Evolutionary conservation across 1,140 invertebrate genomes (phyloP).

Genomic region (Euwallacea similis): DNA sequence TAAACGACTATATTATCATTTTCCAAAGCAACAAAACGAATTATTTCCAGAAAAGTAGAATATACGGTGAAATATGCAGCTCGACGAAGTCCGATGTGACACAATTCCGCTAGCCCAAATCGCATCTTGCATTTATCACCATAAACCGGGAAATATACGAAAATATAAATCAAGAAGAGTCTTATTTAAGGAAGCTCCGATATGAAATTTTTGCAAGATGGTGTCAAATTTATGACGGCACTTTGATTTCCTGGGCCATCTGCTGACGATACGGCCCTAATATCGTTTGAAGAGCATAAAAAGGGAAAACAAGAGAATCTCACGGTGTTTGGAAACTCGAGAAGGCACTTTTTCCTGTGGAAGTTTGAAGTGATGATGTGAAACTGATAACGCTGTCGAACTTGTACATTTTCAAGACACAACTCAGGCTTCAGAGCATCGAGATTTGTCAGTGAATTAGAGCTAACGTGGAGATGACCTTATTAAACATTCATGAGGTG

Average conservation of each 20-base stretch:
- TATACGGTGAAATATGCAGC: not conserved
- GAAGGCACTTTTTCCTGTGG: too few relatives aligned
- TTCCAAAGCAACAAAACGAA: not conserved
- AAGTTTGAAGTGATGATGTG: too few relatives aligned
- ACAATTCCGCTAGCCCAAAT: constrained; percentile 2
- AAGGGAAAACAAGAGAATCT: constrained; percentile 16
- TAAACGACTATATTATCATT: constrained; percentile 1
- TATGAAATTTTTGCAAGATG: constrained; percentile 40
- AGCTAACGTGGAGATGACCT: too few relatives aligned
- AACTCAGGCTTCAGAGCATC: too few relatives aligned
- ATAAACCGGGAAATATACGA: constrained; percentile 32
- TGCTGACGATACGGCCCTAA: constrained; percentile 32
- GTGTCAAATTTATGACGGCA: constrained; percentile 38
- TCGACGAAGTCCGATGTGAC: not conserved
- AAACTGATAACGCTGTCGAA: too few relatives aligned
- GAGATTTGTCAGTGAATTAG: too few relatives aligned
- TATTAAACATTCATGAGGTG: too few relatives aligned
- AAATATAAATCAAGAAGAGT: constrained; percentile 34
- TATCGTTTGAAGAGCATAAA: constrained; percentile 24
- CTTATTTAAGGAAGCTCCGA: constrained; percentile 37
- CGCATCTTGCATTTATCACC: constrained; percentile 35
- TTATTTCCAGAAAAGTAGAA: not conserved
- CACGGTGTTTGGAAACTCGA: too few relatives aligned
- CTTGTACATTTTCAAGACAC: too few relatives aligned
- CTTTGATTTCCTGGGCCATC: constrained; percentile 37